Conservation (phyloP, 2,797 vertebrate genomes). For the Balearica regulorum region DNA sequence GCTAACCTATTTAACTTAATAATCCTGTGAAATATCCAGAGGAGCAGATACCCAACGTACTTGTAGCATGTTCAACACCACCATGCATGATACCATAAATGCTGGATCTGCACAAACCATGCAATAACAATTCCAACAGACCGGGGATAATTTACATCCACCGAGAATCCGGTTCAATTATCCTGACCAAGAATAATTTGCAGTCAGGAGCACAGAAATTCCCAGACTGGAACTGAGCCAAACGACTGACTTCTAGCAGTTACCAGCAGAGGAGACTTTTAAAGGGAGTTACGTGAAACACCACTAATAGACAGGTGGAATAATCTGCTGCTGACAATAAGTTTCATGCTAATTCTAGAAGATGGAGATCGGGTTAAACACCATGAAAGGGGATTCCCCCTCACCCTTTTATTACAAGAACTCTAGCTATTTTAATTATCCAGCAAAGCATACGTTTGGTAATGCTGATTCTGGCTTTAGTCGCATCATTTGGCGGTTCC, state of each 20-base stretch:
- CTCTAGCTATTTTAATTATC: neutral
- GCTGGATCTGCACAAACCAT: neutral
- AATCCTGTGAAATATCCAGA: neutral
- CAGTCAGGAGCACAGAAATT: neutral
- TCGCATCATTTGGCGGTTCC: neutral
- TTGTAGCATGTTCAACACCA: neutral
- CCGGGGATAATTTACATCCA: neutral
- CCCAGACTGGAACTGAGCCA: neutral
- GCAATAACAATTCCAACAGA: neutral
- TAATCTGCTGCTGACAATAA: neutral
- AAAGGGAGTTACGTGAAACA: neutral
- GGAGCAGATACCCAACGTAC: neutral
- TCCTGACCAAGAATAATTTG: neutral
- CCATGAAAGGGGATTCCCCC: neutral
- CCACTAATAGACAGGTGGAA: neutral
- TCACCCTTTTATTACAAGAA: neutral
- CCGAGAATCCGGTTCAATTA: neutral
- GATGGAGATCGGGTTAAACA: neutral
- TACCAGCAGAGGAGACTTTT: neutral
- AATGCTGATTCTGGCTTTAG: neutral
- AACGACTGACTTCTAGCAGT: neutral
- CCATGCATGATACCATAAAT: neutral
- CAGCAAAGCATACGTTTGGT: neutral
- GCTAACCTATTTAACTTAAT: neutral
- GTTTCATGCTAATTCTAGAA: neutral